Conservation (phyloP, 2,113 vertebrate genomes). For the Notothenia coriiceps region DNA sequence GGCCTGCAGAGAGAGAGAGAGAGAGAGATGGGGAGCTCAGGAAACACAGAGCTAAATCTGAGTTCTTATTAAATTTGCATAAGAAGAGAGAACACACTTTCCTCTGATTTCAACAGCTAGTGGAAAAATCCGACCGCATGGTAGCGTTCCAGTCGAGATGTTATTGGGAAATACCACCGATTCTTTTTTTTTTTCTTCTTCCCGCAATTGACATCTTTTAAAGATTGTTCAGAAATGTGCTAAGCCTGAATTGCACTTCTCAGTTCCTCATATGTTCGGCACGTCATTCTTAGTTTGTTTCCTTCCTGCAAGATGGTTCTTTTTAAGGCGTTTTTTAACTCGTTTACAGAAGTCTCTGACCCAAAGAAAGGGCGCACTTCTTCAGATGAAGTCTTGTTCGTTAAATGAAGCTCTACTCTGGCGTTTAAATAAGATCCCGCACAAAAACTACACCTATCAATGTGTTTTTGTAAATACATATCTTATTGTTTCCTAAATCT, state of each 20-base stretch:
- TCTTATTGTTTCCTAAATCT: no score
- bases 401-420: background rate
- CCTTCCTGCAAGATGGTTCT: background rate
- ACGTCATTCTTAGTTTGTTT: background rate
- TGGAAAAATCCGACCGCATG: conserved; percentile 29
- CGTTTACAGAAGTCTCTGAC: background rate
- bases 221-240: background rate
- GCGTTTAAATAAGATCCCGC: no score
- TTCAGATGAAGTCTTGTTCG: background rate
- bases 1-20: background rate
- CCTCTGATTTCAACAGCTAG: conserved; percentile 20
- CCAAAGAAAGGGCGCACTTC: background rate
- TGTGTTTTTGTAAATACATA: background rate
- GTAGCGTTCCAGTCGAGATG: conserved; percentile 13
- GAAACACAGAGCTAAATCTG: conserved; percentile 45
- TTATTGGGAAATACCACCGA: conserved; percentile 30
- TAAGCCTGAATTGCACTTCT: background rate
- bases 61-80: conserved; percentile 60
- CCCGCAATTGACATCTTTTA: conserved; percentile 4
- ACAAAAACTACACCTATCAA: background rate
- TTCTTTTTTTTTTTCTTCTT: background rate
- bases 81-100: conserved; percentile 9
- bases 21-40: conserved; percentile 11
- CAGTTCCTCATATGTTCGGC: background rate
- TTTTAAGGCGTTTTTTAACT: background rate